Percentiles rank a stretch among this genome's conserved stretches.
phyloP scores from a whole-genome alignment of 2,888 invertebrate species.

The Tipula lateralis region DNA sequence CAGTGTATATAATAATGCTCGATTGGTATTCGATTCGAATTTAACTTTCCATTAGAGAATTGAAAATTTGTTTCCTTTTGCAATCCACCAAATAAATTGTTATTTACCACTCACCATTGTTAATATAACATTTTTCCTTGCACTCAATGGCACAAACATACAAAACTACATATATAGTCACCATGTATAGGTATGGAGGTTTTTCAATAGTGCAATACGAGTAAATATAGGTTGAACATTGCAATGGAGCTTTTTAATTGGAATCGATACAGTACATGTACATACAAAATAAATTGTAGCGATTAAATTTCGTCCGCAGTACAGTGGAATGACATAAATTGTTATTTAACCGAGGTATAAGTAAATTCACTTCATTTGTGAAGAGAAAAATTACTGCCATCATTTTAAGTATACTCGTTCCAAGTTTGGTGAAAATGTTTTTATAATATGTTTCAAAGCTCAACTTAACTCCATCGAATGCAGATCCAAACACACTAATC shows the following conservation, averaged over 20 bases:
- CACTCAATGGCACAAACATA: neutral
- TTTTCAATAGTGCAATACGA: neutral
- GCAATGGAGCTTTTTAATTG: neutral
- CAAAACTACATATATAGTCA: neutral
- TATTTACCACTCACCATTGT: neutral
- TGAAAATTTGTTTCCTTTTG: neutral
- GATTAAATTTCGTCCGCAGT: neutral
- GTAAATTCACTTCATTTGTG: too few relatives aligned
- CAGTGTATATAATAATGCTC: neutral
- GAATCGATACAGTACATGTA: neutral
- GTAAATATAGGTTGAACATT: neutral
- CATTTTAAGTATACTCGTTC: neutral
- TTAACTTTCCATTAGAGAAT: neutral
- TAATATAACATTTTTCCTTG: neutral
- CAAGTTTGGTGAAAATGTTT: too few relatives aligned
- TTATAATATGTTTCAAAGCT: too few relatives aligned
- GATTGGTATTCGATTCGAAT: neutral
- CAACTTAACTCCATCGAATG: too few relatives aligned
- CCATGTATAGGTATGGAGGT: neutral
- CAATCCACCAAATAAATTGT: neutral
- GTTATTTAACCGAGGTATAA: neutral
- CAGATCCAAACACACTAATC: too few relatives aligned
- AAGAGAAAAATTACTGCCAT: neutral
- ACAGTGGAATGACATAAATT: neutral
- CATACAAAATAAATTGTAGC: neutral